phyloP scores from a whole-genome alignment of 1,140 invertebrate species.

The Coelopa frigida region DNA sequence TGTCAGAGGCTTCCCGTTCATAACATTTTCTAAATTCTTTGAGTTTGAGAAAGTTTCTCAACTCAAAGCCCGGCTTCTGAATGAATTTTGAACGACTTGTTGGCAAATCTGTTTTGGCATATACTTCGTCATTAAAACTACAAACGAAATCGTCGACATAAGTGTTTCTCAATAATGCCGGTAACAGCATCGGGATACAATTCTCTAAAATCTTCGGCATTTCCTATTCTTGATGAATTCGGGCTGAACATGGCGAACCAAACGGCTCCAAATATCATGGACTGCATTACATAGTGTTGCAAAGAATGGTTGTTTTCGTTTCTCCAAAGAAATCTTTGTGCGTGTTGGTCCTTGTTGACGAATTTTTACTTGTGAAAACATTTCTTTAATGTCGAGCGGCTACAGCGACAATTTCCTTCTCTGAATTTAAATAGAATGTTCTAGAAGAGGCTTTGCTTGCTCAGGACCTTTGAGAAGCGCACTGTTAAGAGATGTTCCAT shows the following conservation, averaged over 20 bases:
- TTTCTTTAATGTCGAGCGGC: slow-evolving; percentile 34
- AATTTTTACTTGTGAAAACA: slow-evolving; percentile 38
- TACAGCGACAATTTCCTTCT: slow-evolving; percentile 20
- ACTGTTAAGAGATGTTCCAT: slow-evolving; percentile 24
- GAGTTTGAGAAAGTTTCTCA: slow-evolving; percentile 17
- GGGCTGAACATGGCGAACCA: slow-evolving; percentile 29
- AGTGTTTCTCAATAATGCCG: slow-evolving; percentile 26
- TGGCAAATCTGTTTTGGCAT: slow-evolving; percentile 13
- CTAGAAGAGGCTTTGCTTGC: slow-evolving; percentile 20
- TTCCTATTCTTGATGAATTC: slow-evolving; percentile 24
- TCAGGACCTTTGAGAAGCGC: slow-evolving; percentile 26
- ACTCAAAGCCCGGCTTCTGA: slow-evolving; percentile 15
- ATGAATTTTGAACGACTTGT: slow-evolving; percentile 18
- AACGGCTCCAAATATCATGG: slow-evolving; percentile 32
- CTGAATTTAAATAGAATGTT: slow-evolving; percentile 35
- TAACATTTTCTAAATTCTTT: slow-evolving; percentile 7
- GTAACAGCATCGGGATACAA: slow-evolving; percentile 20
- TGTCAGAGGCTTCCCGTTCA: neutral
- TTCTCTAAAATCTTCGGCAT: slow-evolving; percentile 18
- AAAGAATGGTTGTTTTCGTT: slow-evolving; percentile 9
- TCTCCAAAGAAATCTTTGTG: slow-evolving; percentile 33
- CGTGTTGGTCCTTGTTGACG: slow-evolving; percentile 22
- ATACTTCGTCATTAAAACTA: slow-evolving; percentile 14
- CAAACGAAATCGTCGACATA: slow-evolving; percentile 42
- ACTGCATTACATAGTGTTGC: slow-evolving; percentile 25